phyloP scores from a whole-genome alignment of 1,140 invertebrate genomes.

The Heliconius melpomene region DNA sequence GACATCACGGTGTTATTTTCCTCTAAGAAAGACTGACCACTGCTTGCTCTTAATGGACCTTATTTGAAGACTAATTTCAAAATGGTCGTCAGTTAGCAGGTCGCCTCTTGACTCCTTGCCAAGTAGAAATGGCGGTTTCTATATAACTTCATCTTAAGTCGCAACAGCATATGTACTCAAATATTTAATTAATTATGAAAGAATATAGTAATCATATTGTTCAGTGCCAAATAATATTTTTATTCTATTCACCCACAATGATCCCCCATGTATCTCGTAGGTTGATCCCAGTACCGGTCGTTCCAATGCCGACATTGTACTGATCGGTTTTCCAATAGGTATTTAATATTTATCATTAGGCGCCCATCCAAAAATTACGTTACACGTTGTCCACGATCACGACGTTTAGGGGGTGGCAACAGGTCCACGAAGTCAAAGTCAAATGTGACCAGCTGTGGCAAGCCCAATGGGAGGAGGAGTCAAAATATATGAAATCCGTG shows the following conservation, averaged over 20 bases:
- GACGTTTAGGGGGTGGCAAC: too few relatives aligned
- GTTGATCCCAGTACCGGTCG: not conserved
- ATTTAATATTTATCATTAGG: not conserved
- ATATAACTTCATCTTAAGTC: conserved; percentile 6
- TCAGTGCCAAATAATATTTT: conserved; percentile 48
- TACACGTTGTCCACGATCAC: too few relatives aligned
- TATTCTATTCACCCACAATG: conserved; percentile 9
- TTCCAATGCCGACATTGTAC: not conserved
- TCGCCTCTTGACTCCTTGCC: not conserved
- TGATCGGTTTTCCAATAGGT: not conserved
- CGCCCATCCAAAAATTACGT: too few relatives aligned
- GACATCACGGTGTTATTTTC: conserved; percentile 4
- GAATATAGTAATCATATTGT: conserved; percentile 35
- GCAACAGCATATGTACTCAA: not conserved
- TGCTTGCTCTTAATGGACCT: not conserved
- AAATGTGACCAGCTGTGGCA: too few relatives aligned
- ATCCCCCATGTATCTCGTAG: not conserved
- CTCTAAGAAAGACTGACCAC: conserved; percentile 30
- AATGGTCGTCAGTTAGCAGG: not conserved
- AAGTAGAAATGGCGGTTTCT: not conserved
- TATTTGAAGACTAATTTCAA: not conserved
- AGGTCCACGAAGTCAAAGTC: too few relatives aligned
- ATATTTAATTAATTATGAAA: conserved; percentile 15
- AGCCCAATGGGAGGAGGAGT: too few relatives aligned
- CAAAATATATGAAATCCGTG: too few relatives aligned